phyloP scores from a whole-genome alignment of 2,888 invertebrate species.

The Agelastica alni region DNA sequence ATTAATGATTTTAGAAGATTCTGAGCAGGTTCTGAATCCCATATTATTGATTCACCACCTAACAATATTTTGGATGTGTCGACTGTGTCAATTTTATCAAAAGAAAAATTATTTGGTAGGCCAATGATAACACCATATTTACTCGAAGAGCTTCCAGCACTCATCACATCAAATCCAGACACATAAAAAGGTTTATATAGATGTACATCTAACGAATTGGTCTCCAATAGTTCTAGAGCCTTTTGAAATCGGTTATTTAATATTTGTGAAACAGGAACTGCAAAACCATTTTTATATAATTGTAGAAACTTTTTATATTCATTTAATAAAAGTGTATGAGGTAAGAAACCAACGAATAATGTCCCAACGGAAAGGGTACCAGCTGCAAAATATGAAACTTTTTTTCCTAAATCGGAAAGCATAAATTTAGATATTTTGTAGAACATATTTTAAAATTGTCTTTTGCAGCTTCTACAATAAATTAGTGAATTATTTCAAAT shows the following conservation, averaged over 20 bases:
- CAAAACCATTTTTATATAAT: conserved; percentile 66
- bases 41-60: conserved; percentile 61
- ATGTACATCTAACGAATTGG: conserved; percentile 59
- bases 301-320: conserved; percentile 67
- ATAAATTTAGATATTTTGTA: no score
- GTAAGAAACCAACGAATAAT: conserved; percentile 59
- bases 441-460: no score
- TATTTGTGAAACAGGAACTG: conserved; percentile 61
- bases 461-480: no score
- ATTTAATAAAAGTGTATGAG: conserved; percentile 66
- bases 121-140: conserved; percentile 71
- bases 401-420: conserved; percentile 61
- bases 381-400: conserved; percentile 58
- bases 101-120: conserved; percentile 73
- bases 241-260: conserved; percentile 60
- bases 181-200: conserved; percentile 69
- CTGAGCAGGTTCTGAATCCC: conserved; percentile 66
- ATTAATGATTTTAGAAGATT: conserved; percentile 69
- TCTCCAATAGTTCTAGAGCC: conserved; percentile 64
- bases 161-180: conserved; percentile 73
- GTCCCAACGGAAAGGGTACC: conserved; percentile 57
- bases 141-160: conserved; percentile 64
- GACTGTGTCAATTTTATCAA: conserved; percentile 61
- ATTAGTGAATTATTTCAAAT: no score
- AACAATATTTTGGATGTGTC: conserved; percentile 64